Percentiles rank a stretch among this genome's conserved stretches.
phyloP scores from a whole-genome alignment of 2,113 vertebrate genomes.

The Varanus salvator region DNA sequence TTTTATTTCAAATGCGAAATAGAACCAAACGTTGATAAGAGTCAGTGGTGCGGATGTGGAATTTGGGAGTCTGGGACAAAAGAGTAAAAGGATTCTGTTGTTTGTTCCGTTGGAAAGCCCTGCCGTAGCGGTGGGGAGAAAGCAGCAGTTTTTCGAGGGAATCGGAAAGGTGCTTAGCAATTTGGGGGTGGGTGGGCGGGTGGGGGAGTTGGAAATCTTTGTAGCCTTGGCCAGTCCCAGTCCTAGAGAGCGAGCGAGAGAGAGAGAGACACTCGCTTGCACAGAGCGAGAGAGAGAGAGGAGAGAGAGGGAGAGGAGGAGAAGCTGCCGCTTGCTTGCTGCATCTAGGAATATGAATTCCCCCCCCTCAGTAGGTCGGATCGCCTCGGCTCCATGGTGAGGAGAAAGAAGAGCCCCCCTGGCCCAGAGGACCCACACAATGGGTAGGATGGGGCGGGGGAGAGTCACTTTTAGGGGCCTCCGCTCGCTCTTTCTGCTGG shows the following conservation, averaged over 20 bases:
- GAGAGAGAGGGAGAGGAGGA: constrained; percentile 50
- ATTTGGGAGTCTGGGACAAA: background rate
- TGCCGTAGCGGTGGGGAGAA: background rate
- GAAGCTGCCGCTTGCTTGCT: constrained; percentile 58
- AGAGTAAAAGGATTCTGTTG: background rate
- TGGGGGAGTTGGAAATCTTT: constrained; percentile 68
- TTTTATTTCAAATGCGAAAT: background rate
- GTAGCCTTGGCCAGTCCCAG: constrained; percentile 83
- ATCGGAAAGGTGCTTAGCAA: constrained; percentile 34
- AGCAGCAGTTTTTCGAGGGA: constrained; percentile 59
- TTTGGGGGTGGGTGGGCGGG: constrained; percentile 43
- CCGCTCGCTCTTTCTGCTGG: background rate
- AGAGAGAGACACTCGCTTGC: background rate
- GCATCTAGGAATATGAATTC: constrained; percentile 83
- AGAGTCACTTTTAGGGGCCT: constrained; percentile 79
- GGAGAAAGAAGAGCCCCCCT: constrained; percentile 83
- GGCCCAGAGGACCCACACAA: constrained; percentile 80
- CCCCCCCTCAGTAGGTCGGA: constrained; percentile 71
- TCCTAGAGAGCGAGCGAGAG: constrained; percentile 72
- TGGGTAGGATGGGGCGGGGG: constrained; percentile 77
- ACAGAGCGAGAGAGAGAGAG: constrained; percentile 35
- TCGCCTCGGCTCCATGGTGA: constrained; percentile 87
- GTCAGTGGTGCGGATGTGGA: background rate
- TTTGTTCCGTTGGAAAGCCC: background rate
- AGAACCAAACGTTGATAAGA: too few relatives aligned